These are phyloP conservation scores for Drosophila austrosaltans DNA, from an alignment of 2,888 invertebrate genomes.

Conservation along the genomic window DNA sequence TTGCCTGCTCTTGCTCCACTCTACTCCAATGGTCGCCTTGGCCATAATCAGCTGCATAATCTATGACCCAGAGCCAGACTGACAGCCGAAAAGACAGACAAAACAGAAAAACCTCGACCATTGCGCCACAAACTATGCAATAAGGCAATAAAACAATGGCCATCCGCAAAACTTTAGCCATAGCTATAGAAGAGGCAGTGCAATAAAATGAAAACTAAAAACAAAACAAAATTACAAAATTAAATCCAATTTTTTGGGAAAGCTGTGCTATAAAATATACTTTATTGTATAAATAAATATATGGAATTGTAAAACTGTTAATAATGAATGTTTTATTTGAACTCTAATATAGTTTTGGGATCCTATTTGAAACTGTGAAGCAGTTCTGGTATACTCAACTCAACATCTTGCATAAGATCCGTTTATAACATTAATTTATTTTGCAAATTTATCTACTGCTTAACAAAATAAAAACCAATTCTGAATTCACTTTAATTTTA, in stretches of 20 bases:
- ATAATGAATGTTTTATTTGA: no score
- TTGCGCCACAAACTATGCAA: conserved; percentile 47
- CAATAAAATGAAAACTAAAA: conserved; percentile 4
- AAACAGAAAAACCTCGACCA: conserved; percentile 33
- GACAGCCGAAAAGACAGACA: not conserved
- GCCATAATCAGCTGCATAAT: conserved; percentile 27
- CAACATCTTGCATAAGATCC: no score
- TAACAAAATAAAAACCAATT: not conserved
- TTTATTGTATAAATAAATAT: not conserved
- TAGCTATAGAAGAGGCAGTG: conserved; percentile 17
- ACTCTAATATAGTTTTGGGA: not conserved
- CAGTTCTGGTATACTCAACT: no score
- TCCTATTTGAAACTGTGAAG: no score
- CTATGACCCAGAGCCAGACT: conserved; percentile 16
- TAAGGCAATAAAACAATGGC: conserved; percentile 49
- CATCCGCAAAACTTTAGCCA: conserved; percentile 20
- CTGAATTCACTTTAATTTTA: not conserved
- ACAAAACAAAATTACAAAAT: not conserved
- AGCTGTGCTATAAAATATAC: not conserved
- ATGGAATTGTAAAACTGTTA: not conserved
- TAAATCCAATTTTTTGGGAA: not conserved
- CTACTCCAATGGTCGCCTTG: conserved; percentile 45
- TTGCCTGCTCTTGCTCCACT: conserved; percentile 49
- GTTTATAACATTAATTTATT: no score
- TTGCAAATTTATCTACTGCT: not conserved